These are phyloP conservation scores for Hirundichthys speculiger DNA, from an alignment of 2,113 vertebrate species.

Conservation along the genomic window DNA sequence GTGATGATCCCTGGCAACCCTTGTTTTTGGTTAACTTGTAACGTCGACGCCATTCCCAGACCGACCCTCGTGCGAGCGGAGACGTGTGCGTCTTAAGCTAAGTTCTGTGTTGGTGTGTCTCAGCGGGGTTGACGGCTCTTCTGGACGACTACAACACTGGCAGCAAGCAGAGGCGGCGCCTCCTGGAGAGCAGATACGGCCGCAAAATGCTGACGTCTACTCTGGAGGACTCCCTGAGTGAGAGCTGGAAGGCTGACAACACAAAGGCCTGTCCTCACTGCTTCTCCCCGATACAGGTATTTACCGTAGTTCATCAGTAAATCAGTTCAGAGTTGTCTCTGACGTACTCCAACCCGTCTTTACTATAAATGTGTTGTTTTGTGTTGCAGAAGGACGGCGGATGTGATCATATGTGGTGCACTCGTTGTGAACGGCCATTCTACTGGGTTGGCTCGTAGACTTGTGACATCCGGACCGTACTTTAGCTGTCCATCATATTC, in stretches of 20 bases:
- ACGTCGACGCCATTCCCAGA: no score
- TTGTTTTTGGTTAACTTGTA: no score
- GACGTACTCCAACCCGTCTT: neutral
- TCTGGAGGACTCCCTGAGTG: conserved; percentile 77
- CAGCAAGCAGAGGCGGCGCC: conserved; percentile 73
- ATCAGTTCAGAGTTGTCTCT: neutral
- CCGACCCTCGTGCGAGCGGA: no score
- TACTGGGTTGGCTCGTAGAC: conserved; percentile 36
- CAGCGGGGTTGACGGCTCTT: conserved; percentile 84
- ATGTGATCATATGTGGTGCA: conserved; percentile 42
- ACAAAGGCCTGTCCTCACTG: conserved; percentile 87
- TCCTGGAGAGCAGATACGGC: conserved; percentile 84
- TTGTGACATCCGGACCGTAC: neutral
- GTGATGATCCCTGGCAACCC: no score
- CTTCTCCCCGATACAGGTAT: conserved; percentile 75
- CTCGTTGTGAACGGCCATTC: neutral
- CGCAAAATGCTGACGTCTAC: neutral
- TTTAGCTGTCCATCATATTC: no score
- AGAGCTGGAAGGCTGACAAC: conserved; percentile 82
- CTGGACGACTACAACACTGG: conserved; percentile 80
- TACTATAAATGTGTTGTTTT: conserved; percentile 2
- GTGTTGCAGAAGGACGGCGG: conserved; percentile 54
- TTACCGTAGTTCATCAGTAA: neutral
- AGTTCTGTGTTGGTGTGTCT: conserved; percentile 23
- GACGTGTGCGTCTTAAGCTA: neutral